These are phyloP conservation scores for Asbolus verrucosus DNA, from an alignment of 1,140 invertebrate species.

Conservation along the genomic window DNA sequence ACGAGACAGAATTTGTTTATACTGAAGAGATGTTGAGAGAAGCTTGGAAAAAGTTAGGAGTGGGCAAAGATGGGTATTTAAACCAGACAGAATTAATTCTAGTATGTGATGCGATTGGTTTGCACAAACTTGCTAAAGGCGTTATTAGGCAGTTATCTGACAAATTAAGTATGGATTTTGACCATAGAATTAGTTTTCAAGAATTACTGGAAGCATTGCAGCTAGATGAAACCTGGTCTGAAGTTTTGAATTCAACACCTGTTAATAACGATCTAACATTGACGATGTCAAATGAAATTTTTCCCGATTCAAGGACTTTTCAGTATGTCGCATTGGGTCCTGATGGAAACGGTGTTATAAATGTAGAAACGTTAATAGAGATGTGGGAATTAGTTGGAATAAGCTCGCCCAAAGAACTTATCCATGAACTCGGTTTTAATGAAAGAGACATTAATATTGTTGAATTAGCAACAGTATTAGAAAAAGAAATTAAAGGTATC, in stretches of 20 bases:
- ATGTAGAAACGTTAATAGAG: constrained; percentile 72
- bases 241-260: constrained; percentile 60
- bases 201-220: constrained; percentile 76
- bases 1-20: constrained; percentile 58
- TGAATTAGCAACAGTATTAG: constrained; percentile 79
- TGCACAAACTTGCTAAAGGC: constrained; percentile 71
- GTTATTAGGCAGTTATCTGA: constrained; percentile 76
- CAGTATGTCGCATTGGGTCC: constrained; percentile 62
- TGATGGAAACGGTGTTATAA: constrained; percentile 62
- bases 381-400: constrained; percentile 80
- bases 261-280: constrained; percentile 48
- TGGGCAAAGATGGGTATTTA: constrained; percentile 73
- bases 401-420: constrained; percentile 70
- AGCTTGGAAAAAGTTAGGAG: constrained; percentile 72
- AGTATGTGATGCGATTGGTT: constrained; percentile 73
- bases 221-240: constrained; percentile 65
- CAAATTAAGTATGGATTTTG: constrained; percentile 73
- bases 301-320: constrained; percentile 60
- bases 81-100: constrained; percentile 70
- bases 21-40: constrained; percentile 66
- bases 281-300: constrained; percentile 53
- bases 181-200: constrained; percentile 76
- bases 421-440: constrained; percentile 79
- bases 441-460: constrained; percentile 72
- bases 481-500: constrained; percentile 77